Conservation (phyloP, 1,140 invertebrate species). For the Formica selysi region DNA sequence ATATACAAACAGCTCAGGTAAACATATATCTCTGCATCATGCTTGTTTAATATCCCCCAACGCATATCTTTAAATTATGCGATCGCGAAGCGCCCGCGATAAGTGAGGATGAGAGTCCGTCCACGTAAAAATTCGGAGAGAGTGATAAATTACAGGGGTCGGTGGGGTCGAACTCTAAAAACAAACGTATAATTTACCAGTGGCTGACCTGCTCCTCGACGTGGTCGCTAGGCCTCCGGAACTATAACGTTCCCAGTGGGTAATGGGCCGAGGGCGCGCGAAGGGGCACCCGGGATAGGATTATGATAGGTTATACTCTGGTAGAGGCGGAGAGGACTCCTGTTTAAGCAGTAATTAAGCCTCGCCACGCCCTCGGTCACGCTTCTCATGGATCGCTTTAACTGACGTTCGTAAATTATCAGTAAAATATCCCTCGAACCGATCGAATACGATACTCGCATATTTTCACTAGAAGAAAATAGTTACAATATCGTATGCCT, state of each 20-base stretch:
- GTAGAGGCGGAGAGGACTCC: conserved; percentile 84
- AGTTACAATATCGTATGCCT: neutral
- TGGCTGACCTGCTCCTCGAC: conserved; percentile 77
- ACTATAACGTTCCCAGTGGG: conserved; percentile 67
- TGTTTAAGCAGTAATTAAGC: conserved; percentile 86
- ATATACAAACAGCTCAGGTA: neutral
- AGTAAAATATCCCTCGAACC: too few relatives aligned
- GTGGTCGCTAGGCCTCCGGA: conserved; percentile 66
- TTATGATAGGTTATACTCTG: conserved; percentile 85
- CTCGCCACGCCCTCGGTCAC: conserved; percentile 83
- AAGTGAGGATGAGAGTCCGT: neutral
- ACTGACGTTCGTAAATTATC: conserved; percentile 42
- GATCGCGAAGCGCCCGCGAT: neutral
- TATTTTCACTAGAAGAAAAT: neutral
- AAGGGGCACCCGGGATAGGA: conserved; percentile 70
- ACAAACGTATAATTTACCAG: conserved; percentile 86
- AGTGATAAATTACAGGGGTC: conserved; percentile 79
- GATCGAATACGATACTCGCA: neutral
- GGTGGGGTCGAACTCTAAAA: conserved; percentile 74
- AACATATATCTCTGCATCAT: neutral
- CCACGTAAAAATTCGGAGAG: neutral
- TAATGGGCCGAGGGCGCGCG: conserved; percentile 66
- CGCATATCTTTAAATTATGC: neutral
- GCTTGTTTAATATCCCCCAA: neutral
- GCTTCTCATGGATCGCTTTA: conserved; percentile 72